These are phyloP conservation scores for Acipenser ruthenus DNA, from an alignment of 2,797 vertebrate species.

Conservation along the genomic window DNA sequence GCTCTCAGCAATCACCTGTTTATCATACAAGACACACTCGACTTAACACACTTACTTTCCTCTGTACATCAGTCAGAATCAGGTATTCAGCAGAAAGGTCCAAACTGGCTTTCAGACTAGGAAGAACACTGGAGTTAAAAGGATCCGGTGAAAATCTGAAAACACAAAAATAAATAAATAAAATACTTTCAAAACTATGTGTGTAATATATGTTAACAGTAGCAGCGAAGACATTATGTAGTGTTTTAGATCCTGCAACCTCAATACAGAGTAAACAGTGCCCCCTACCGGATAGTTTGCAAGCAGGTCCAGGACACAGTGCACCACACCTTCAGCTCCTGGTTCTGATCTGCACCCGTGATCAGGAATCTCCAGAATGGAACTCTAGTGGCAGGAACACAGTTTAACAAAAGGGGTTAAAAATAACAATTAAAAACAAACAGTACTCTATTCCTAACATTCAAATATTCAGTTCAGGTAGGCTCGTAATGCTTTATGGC, in stretches of 20 bases:
- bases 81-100: slow-evolving; percentile 90
- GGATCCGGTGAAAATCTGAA: slow-evolving; percentile 88
- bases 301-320: slow-evolving; percentile 96
- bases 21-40: too few species aligned
- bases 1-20: too few species aligned
- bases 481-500: too few species aligned
- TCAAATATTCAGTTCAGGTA: too few species aligned
- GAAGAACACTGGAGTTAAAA: slow-evolving; percentile 72
- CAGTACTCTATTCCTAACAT: too few species aligned
- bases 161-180: slow-evolving; percentile 14
- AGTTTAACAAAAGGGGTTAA: background rate
- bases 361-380: slow-evolving; percentile 97
- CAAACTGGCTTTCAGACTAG: slow-evolving; percentile 87
- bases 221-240: background rate
- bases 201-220: background rate
- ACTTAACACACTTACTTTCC: slow-evolving; percentile 68
- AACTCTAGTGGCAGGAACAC: slow-evolving; percentile 36
- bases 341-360: slow-evolving; percentile 93
- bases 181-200: background rate
- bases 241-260: background rate
- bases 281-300: slow-evolving; percentile 79
- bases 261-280: background rate
- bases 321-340: slow-evolving; percentile 96
- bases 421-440: background rate
- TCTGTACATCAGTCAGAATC: slow-evolving; percentile 89